Evolutionary conservation across 2,888 invertebrate genomes (phyloP).

Genomic region (Anodontia alba): DNA sequence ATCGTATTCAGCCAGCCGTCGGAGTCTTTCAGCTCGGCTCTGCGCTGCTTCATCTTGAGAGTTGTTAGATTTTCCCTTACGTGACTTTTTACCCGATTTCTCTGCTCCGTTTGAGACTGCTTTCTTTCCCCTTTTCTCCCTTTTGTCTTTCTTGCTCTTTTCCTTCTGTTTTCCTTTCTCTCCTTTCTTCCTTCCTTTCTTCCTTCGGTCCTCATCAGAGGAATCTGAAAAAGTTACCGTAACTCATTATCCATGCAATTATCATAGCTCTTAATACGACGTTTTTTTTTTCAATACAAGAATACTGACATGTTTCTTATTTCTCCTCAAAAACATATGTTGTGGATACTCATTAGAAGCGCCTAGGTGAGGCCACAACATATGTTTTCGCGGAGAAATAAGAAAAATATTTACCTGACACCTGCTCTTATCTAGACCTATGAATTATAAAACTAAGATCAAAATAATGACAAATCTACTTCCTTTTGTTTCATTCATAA

Average conservation of each 20-base stretch:
- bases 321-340: no score
- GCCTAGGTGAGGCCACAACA: no score
- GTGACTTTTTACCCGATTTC: conserved; percentile 33
- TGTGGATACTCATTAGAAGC: no score
- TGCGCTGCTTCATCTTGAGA: background rate
- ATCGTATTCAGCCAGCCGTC: conserved; percentile 45
- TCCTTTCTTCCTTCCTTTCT: conserved; percentile 24
- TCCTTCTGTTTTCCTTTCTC: conserved; percentile 21
- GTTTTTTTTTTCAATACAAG: no score
- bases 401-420: no score
- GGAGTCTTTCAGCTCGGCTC: conserved; percentile 25
- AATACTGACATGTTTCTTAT: no score
- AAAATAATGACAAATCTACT: no score
- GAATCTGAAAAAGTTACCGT: conserved; percentile 51
- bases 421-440: no score
- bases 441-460: no score
- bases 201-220: conserved; percentile 65
- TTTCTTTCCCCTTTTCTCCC: conserved; percentile 26
- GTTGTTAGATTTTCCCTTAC: conserved; percentile 10
- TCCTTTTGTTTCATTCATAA: no score
- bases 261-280: no score
- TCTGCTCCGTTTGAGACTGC: conserved; percentile 38
- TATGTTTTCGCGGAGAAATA: no score
- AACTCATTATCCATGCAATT: background rate
- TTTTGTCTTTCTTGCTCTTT: conserved; percentile 21